These are phyloP conservation scores for Xylocopa sonorina DNA, from an alignment of 1,140 invertebrate genomes.

Conservation along the genomic window DNA sequence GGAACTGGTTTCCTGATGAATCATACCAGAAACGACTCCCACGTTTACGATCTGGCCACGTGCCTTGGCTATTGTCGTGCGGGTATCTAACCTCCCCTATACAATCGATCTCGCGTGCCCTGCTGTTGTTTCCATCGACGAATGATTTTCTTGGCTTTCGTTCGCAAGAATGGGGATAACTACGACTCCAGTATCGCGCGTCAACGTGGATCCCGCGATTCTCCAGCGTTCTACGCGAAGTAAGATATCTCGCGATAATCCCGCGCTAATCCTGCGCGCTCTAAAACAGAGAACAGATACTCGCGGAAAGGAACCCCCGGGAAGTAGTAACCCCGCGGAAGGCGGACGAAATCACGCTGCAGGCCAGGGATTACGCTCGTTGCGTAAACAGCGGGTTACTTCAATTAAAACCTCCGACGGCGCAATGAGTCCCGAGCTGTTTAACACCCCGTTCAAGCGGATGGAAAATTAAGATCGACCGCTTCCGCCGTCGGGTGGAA, in stretches of 20 bases:
- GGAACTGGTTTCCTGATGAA: neutral
- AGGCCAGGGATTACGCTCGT: conserved; percentile 17
- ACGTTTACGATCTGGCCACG: neutral
- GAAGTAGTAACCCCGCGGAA: neutral
- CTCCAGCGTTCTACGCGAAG: no score
- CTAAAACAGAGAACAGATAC: neutral
- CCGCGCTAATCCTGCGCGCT: neutral
- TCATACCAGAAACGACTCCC: neutral
- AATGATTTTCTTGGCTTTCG: no score
- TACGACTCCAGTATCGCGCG: no score
- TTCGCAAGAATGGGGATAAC: no score
- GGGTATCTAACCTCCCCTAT: neutral
- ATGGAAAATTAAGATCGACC: conserved; percentile 36
- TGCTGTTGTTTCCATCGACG: neutral
- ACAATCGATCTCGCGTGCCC: neutral
- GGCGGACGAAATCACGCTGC: conserved; percentile 2
- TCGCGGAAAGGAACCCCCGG: neutral
- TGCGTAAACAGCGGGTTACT: conserved; percentile 35
- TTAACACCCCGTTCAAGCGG: conserved; percentile 32
- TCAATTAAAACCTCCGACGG: conserved; percentile 24
- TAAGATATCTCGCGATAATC: neutral
- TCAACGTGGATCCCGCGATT: no score
- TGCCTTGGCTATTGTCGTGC: neutral
- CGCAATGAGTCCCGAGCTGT: conserved; percentile 13
- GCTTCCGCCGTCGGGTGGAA: neutral